Evolutionary conservation across 2,113 vertebrate genomes (phyloP).

Genomic region (Hyperoodon ampullatus): DNA sequence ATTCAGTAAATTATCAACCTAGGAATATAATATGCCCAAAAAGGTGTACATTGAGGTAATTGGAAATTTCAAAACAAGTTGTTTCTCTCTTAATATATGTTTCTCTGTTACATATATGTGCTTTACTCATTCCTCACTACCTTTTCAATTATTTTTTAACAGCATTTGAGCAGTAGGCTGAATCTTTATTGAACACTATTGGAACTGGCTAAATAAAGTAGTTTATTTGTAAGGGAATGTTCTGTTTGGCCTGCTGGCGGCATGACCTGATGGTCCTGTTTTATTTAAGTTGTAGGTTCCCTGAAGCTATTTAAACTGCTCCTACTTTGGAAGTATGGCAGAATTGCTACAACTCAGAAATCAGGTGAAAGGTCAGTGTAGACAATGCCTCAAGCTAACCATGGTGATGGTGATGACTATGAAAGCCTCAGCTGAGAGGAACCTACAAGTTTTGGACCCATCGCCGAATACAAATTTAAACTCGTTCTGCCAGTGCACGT

Average conservation of each 20-base stretch:
- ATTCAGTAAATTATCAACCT: background rate
- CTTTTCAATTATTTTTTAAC: background rate
- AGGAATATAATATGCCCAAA: background rate
- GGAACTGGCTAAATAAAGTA: slow-evolving; percentile 16
- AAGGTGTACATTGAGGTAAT: background rate
- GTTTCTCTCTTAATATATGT: background rate
- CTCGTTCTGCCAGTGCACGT: background rate
- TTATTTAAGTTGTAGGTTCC: slow-evolving; percentile 32
- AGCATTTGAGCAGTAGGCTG: background rate
- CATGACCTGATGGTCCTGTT: background rate
- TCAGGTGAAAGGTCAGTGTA: slow-evolving; percentile 49
- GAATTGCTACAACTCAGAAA: slow-evolving; percentile 18
- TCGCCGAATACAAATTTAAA: background rate
- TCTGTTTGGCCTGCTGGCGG: background rate
- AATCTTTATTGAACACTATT: slow-evolving; percentile 20
- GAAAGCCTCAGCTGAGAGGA: background rate
- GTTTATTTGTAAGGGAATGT: slow-evolving; percentile 1
- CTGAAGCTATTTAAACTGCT: slow-evolving; percentile 56
- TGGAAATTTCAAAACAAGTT: background rate
- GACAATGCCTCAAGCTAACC: background rate
- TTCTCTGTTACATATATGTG: background rate
- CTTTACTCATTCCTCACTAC: background rate
- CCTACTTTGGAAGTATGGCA: background rate
- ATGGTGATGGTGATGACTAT: background rate
- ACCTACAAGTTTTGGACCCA: background rate